Evolutionary conservation across 1,140 invertebrate species (phyloP).

Genomic region (Asobara japonica): DNA sequence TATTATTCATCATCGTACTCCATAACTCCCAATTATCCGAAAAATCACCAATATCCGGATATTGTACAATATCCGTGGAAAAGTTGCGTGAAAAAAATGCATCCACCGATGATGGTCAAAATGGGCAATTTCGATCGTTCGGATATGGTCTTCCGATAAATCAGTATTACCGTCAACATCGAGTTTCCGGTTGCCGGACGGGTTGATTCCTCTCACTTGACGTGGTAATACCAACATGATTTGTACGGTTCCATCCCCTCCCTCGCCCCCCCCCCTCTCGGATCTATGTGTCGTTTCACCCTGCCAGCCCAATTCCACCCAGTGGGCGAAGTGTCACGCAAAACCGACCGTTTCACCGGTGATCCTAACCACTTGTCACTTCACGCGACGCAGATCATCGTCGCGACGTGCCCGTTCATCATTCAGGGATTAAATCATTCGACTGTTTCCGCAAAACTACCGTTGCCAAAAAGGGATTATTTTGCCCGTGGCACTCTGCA

Average conservation of each 20-base stretch:
- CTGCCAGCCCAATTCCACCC: conserved; percentile 15
- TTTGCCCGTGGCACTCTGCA: background rate
- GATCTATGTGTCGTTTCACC: conserved; percentile 35
- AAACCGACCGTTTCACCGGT: conserved; percentile 51
- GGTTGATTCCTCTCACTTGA: conserved; percentile 60
- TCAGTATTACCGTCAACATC: conserved; percentile 63
- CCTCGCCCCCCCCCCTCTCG: conserved; percentile 27
- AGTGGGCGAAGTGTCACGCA: conserved; percentile 17
- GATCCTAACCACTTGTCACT: conserved; percentile 67
- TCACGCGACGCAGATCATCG: conserved; percentile 68
- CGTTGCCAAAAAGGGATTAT: conserved; percentile 30
- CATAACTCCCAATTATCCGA: conserved; percentile 44
- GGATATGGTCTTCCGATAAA: conserved; percentile 56
- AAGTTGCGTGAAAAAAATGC: conserved; percentile 37
- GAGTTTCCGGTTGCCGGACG: conserved; percentile 58
- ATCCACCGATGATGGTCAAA: background rate
- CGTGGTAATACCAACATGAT: conserved; percentile 65
- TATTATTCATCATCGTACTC: conserved; percentile 7
- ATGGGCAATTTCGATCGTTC: background rate
- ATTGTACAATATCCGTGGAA: conserved; percentile 1
- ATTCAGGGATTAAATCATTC: conserved; percentile 64
- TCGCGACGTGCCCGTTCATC: conserved; percentile 68
- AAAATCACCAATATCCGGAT: conserved; percentile 37
- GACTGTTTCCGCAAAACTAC: conserved; percentile 53
- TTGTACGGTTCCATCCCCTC: conserved; percentile 57